A percentile compares a stretch with the other conserved stretches of the same genome.
Evolutionary conservation across 92 coral and sea anemone genomes (phyloP).

Genomic region (Micromussa lordhowensis): DNA sequence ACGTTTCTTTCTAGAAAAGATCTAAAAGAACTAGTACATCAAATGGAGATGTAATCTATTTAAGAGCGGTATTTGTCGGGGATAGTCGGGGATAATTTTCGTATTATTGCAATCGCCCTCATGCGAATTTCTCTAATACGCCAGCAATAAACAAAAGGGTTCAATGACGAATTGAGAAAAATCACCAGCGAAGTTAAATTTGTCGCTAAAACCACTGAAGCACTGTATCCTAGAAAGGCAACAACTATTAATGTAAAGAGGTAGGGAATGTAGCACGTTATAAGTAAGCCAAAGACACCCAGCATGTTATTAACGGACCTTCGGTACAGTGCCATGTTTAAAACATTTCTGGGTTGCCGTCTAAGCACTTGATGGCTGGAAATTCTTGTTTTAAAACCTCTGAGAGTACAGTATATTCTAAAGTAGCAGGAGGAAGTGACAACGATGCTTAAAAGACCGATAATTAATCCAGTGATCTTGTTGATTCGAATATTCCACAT

Average conservation of each 20-base stretch:
- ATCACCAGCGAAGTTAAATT: constrained; percentile 52
- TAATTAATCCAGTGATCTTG: constrained; percentile 43
- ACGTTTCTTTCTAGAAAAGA: no score
- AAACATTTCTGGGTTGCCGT: neutral
- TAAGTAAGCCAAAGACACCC: constrained; percentile 49
- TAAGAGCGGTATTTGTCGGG: neutral
- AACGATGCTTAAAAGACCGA: constrained; percentile 43
- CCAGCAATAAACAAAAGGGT: constrained; percentile 66
- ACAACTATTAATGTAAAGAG: constrained; percentile 43
- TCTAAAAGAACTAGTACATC: neutral
- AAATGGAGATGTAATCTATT: neutral
- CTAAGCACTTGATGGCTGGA: neutral
- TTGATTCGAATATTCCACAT: constrained; percentile 45
- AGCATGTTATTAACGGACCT: constrained; percentile 61
- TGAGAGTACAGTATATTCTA: constrained; percentile 51
- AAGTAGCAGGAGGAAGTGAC: constrained; percentile 45
- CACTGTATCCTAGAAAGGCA: constrained; percentile 50
- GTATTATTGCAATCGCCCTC: constrained; percentile 12
- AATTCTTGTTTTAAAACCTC: constrained; percentile 2
- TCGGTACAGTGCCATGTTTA: constrained; percentile 46
- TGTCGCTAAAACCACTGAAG: constrained; percentile 52
- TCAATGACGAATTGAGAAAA: constrained; percentile 59
- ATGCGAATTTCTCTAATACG: constrained; percentile 62
- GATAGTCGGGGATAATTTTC: neutral
- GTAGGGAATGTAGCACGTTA: constrained; percentile 63